Evolutionary conservation across 2,888 invertebrate genomes (phyloP), one percentile per base, ranked within the genome.

Genomic region (Escarpia spicata): DNA sequence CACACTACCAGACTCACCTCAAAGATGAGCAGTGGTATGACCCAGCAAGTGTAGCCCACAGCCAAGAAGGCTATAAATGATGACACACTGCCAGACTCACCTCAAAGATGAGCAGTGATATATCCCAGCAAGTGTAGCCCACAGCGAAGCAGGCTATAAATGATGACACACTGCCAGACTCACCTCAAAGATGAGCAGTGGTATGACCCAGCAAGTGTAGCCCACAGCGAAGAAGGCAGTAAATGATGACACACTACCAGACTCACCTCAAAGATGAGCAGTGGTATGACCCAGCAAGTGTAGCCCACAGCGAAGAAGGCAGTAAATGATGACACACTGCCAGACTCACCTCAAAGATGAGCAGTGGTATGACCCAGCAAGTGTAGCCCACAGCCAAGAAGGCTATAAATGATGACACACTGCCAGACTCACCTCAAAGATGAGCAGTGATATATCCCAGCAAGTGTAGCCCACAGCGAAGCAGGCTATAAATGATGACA

Each of bases 21-120:
- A 97, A 99, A 99, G 94, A 99, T 98, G 95, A 99, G 97, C 95
- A 99, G 98, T 91, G 99, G 99, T 96, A 99, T 97, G 93, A 99
- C 99, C 91, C 99, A 98, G 96, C 99, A 98, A 1, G 99, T 99
- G 96, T 99, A 99, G 10, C 99, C 98, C 93, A 99, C 97, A 6
- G 99, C 99, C 0, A 99, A 98, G 96, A 98, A 98, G 94, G 99
- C 97, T 94, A 1, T 37, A 37, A 37, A 37, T 37, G 52, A 52
- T 52, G 52, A 52, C 52, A 52, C 52, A 12, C 15, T 91, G 37
- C 3, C 60, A 31, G 31, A 31, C 10, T 96, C 96, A 99, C 99
- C 98, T 99, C 98, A 97, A 99, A 99, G 94, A 99, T 98, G 95
- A 99, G 97, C 95, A 99, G 98, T 91, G 99, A 99, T 96, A 99